Evolutionary conservation across 2,888 invertebrate species (phyloP), one percentile per base, ranked within the genome.

Genomic region (Caenorhabditis drosophilae): DNA sequence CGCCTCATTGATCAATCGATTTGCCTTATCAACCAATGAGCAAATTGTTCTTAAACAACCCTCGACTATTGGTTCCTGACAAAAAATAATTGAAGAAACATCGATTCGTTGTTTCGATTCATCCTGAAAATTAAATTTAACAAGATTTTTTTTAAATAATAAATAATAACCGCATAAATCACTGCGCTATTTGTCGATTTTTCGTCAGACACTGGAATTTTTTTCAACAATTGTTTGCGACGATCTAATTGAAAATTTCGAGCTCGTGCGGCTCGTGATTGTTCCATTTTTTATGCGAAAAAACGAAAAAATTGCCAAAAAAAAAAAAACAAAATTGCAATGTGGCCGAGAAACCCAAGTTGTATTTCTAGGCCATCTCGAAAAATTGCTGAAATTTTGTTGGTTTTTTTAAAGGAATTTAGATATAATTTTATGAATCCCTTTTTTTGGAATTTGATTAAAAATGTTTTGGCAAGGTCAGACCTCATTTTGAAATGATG

Each of bases 1-100:
- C 2, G 51, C 9, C 20, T 11, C 22, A 20, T 11, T 11, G 7
- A 45, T 18, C 2, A 25, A 18, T 18, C 16, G 2, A 27, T 52
- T 22, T 3, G 34, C 41, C 34, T 18, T 26, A 15, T 44, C 31
- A 11, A 40, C 9, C 15, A 52, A 16, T 34, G 52, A 18, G 15
- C 50, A 67, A 25, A 67, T 40, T 1, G 49, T 48, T 11, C 47
- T 18, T 35, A 67, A 42, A 36, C 47, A 61, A 3, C 54, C 67
- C 46, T 61, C 67, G 12, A 60, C 57, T 18, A 67, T 57, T 22
- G 42, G 48, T 18, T 67, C 46, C 15, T 60, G 57, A 35, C 60
- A 67, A 27, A 49, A 50, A 11, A 67, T 50, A 2, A 57, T 25
- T 0, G 60, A 53, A 4, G 57, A 46, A 4, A 67, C 49, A 2